Base-by-base conservation (phyloP, 2,797 vertebrate species). In the Rallus crepitans region DNA sequence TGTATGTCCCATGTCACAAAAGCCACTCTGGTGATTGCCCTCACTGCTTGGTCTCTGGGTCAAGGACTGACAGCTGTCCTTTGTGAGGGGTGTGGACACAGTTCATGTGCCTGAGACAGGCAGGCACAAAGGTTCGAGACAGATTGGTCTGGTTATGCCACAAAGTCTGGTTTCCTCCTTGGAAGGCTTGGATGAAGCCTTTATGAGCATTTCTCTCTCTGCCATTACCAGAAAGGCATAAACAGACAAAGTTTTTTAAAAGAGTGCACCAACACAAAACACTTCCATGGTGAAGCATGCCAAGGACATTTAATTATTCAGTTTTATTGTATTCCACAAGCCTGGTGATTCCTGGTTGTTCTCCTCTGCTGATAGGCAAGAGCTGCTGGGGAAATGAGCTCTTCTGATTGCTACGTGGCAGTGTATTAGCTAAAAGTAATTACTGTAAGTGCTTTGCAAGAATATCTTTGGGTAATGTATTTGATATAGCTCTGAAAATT, bases 401-500 rank as follows among this genome's bases (percentile, higher is more conserved):
- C 48, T 93, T 94, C 77, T 42, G 60, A 86, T 75, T 64, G 35
- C 68, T 93, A 52, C 40, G 39, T 23, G 35, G 4, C 40, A 81
- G 33, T 15, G 18, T 82, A 83, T 73, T 81, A 91, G 40, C 31
- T 83, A 63, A 78, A 96, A 94, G 90, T 85, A 94, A 97, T 97
- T 95, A 94, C 86, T 92, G 21, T 95, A 94, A 96, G 93, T 93
- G 86, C 86, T 91, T 92, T 92, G 45, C 60, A 87, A 85, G 69
- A 85, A 63, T 89, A 56, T 95, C 75, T 92, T 85, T 66, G 23
- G n/a, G 42, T 77, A 93, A 95, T 72, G 61, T 85, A 63, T 87
- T 90, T 92, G 68, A 85, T 92, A 71, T 18, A 69, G 81, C 56
- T 92, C 75, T 72, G 92, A 72, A 95, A 93, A 93, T 75, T 75